Conservation (phyloP, 2,797 vertebrate genomes). For the Melanotaenia trifasciata region DNA sequence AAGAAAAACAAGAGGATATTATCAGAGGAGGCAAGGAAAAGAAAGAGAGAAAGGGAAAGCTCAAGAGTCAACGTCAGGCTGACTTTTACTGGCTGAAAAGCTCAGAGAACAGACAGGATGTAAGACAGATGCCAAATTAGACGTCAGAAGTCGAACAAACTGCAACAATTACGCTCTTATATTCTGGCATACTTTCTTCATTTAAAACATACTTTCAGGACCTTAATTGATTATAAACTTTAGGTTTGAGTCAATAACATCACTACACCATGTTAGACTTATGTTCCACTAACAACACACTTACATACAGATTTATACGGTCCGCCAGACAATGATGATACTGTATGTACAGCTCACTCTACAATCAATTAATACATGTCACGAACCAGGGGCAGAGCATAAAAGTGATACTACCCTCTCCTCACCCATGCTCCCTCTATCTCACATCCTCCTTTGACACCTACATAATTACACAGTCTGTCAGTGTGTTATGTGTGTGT, state of each 20-base stretch:
- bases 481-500: slow-evolving; percentile 31
- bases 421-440: slow-evolving; percentile 31
- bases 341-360: slow-evolving; percentile 19
- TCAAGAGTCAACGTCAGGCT: no score
- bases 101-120: no score
- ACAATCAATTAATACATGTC: slow-evolving; percentile 58
- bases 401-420: slow-evolving; percentile 52
- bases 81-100: no score
- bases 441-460: slow-evolving; percentile 67
- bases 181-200: no score
- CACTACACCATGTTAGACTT: background rate
- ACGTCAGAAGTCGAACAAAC: no score
- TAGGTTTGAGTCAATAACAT: background rate
- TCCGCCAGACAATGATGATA: slow-evolving; percentile 2
- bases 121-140: no score
- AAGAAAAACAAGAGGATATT: no score
- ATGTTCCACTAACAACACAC: no score
- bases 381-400: slow-evolving; percentile 50
- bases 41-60: no score
- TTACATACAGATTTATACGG: slow-evolving; percentile 1
- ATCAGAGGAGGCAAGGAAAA: no score
- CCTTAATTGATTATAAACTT: background rate
- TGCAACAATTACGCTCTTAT: no score
- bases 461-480: slow-evolving; percentile 73
- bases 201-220: background rate